phyloP scores from a whole-genome alignment of 1,140 invertebrate species.

The Cyclargus thomasi region DNA sequence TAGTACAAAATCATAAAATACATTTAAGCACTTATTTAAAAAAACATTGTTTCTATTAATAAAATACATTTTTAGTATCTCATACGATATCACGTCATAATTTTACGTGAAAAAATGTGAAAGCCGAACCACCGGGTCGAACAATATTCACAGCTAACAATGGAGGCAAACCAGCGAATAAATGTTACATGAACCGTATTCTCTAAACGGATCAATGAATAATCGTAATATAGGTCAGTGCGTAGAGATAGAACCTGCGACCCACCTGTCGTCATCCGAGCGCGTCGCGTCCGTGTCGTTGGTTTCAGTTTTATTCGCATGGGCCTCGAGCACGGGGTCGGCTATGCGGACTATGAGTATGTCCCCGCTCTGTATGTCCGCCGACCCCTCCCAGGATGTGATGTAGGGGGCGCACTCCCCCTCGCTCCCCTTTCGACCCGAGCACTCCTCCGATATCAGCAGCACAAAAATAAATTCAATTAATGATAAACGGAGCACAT shows the following conservation, averaged over 20 bases:
- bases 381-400: conserved; percentile 78
- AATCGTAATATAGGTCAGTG: conserved; percentile 27
- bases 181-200: conserved; percentile 5
- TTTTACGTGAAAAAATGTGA: too few relatives aligned
- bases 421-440: conserved; percentile 46
- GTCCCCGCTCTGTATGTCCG: conserved; percentile 81
- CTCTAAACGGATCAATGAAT: conserved; percentile 30
- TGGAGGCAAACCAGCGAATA: conserved; percentile 13
- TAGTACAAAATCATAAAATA: too few relatives aligned
- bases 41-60: too few relatives aligned
- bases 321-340: conserved; percentile 67
- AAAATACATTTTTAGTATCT: too few relatives aligned
- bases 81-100: too few relatives aligned
- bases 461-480: conserved; percentile 38
- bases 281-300: conserved; percentile 42
- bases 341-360: conserved; percentile 82
- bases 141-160: conserved; percentile 20
- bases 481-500: background rate
- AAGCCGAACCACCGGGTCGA: too few relatives aligned
- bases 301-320: conserved; percentile 42
- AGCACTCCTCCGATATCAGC: conserved; percentile 75
- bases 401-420: conserved; percentile 75
- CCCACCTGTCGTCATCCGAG: conserved; percentile 42
- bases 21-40: too few relatives aligned
- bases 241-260: conserved; percentile 23